Evolutionary conservation across 2,113 vertebrate species (phyloP), one percentile per base, ranked within the genome.

Genomic region (Budorcas taxicolor): DNA sequence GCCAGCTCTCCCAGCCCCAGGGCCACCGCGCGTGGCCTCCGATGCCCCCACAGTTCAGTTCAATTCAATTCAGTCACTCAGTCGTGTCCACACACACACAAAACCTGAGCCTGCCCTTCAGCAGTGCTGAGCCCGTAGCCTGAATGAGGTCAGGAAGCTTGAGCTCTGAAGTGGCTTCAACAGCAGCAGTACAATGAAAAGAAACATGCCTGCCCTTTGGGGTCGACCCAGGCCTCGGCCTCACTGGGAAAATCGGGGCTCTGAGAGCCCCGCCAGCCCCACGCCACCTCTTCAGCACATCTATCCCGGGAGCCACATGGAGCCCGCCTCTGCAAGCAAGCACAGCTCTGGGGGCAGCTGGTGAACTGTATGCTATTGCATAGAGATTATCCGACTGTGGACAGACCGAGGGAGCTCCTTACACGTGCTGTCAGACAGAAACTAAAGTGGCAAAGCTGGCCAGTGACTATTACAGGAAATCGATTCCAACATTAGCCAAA

Each of bases 281-380:
- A 21, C 4, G 15, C 27, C 7, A 3, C n/a, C 62, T 4, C 17
- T 31, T 7, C 21, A 7, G 16, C 27, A 5, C 0, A 14, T 12
- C 5, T 5, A 0, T 25, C 45, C n/a, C 10, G 0, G 4, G 43
- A 2, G 14, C 25, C 15, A 29, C 89, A 12, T 0, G 0, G 87
- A 82, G n/a, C 12, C 12, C 21, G 0, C 16, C 64, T 25, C 71
- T 7, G 3, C 0, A 0, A n/a, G 45, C 27, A 6, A n/a, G 29
- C 29, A 0, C 2, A 43, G 88, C 33, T 52, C 47, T 12, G 6
- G 2, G 17, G 76, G 27, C 2, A 0, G 67, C n/a, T 40, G 67
- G 67, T 71, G 71, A 71, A 12, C 67, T 12, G 67, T 36, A 23
- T 3, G 2, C n/a, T 36, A 12, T 36, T 21, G 7, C 15, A 31